Evolutionary conservation across 2,888 invertebrate genomes (phyloP).

Genomic region (Pediacus dermestoides): DNA sequence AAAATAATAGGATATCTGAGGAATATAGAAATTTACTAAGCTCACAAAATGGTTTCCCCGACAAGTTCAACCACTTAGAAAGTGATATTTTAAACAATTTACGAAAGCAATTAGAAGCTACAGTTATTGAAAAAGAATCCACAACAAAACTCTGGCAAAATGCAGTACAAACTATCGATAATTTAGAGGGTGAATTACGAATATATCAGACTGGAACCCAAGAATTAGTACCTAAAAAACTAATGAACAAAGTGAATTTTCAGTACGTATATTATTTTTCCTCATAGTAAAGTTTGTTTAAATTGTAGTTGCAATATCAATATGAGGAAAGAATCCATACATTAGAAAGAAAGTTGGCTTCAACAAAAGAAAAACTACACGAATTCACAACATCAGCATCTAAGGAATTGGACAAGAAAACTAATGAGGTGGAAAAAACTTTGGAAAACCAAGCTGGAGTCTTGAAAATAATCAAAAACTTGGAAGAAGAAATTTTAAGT

Average conservation of each 20-base stretch:
- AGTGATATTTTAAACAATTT: constrained; percentile 32
- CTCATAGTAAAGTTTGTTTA: constrained; percentile 8
- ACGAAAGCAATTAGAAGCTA: constrained; percentile 29
- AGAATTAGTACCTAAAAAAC: constrained; percentile 38
- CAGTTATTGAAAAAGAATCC: constrained; percentile 61
- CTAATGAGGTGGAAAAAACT: constrained; percentile 35
- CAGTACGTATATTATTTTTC: constrained; percentile 10
- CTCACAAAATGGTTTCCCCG: constrained; percentile 6
- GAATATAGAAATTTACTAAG: constrained; percentile 19
- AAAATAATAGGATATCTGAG: constrained; percentile 30
- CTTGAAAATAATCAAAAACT: constrained; percentile 46
- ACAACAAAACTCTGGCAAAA: constrained; percentile 64
- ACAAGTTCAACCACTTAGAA: constrained; percentile 18
- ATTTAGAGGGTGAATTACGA: constrained; percentile 64
- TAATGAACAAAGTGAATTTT: constrained; percentile 38
- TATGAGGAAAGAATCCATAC: constrained; percentile 55
- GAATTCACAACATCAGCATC: constrained; percentile 19
- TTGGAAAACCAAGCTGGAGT: constrained; percentile 54
- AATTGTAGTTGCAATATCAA: constrained; percentile 48
- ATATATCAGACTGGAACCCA: constrained; percentile 47
- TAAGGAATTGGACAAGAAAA: constrained; percentile 54
- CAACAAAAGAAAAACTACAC: constrained; percentile 23
- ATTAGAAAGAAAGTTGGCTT: constrained; percentile 46
- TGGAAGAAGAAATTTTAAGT: constrained; percentile 52
- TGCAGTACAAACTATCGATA: constrained; percentile 62